phyloP scores from a whole-genome alignment of 2,888 invertebrate species.

The Bellardia pandia region DNA sequence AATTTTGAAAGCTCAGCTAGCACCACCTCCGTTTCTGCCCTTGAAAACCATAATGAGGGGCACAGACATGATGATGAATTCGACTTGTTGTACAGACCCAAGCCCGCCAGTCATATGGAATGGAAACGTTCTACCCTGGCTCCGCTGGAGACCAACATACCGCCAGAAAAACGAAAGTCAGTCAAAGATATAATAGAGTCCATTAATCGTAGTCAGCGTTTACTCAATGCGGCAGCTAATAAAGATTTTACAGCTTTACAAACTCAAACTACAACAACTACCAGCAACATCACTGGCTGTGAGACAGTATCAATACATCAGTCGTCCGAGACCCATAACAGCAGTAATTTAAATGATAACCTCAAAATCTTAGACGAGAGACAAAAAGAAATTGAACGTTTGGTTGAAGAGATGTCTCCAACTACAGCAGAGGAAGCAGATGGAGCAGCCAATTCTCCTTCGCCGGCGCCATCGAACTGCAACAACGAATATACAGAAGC shows the following conservation, averaged over 20 bases:
- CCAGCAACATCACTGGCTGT: conserved; percentile 54
- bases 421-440: background rate
- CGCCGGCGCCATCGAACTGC: conserved; percentile 55
- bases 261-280: conserved; percentile 29
- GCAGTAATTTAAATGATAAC: conserved; percentile 65
- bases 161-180: conserved; percentile 79
- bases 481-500: conserved; percentile 55
- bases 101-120: conserved; percentile 68
- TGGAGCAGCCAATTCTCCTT: conserved; percentile 26
- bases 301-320: conserved; percentile 11
- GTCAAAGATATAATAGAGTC: conserved; percentile 83
- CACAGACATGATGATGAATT: conserved; percentile 51
- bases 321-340: background rate
- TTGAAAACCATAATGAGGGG: conserved; percentile 27
- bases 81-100: conserved; percentile 70
- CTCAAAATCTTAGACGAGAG: conserved; percentile 74
- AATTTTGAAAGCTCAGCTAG: background rate
- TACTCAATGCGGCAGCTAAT: conserved; percentile 81
- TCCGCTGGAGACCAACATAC: conserved; percentile 75
- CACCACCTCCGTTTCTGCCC: background rate
- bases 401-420: conserved; percentile 74
- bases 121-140: conserved; percentile 77
- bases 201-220: conserved; percentile 82
- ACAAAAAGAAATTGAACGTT: conserved; percentile 75
- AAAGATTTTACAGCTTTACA: conserved; percentile 75